Conservation (phyloP, 2,113 vertebrate species). For the Strigops habroptila region DNA sequence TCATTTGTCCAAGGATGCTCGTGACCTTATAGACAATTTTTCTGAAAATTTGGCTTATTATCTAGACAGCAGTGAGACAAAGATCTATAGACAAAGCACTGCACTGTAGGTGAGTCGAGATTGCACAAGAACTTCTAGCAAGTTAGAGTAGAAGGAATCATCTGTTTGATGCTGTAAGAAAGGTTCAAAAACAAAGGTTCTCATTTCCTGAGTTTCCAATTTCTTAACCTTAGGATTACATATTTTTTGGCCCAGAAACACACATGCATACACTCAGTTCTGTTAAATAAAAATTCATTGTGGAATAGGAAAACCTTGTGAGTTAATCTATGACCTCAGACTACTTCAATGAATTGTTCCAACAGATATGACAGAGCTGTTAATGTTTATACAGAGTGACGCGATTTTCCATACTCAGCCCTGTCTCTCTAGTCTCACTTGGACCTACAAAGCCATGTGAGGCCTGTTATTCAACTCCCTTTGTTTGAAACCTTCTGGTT, state of each 20-base stretch:
- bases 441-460: background rate
- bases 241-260: background rate
- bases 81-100: background rate
- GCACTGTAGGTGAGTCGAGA: background rate
- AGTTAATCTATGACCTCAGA: slow-evolving; percentile 16
- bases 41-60: background rate
- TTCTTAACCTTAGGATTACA: background rate
- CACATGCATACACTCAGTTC: background rate
- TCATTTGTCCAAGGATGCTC: background rate
- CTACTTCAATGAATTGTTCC: background rate
- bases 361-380: background rate
- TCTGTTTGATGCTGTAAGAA: background rate
- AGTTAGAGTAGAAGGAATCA: background rate
- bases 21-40: background rate
- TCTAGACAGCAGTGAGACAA: background rate
- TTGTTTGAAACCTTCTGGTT: background rate
- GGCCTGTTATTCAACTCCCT: background rate
- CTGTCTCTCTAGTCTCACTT: background rate
- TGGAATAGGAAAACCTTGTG: background rate
- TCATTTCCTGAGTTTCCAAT: background rate
- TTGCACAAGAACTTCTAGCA: background rate
- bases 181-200: background rate
- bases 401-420: background rate
- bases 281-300: background rate
- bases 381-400: background rate